Evolutionary conservation across 2,888 invertebrate genomes (phyloP), one percentile per base, ranked within the genome.

Genomic region (Xanthostigma xanthostigma): DNA sequence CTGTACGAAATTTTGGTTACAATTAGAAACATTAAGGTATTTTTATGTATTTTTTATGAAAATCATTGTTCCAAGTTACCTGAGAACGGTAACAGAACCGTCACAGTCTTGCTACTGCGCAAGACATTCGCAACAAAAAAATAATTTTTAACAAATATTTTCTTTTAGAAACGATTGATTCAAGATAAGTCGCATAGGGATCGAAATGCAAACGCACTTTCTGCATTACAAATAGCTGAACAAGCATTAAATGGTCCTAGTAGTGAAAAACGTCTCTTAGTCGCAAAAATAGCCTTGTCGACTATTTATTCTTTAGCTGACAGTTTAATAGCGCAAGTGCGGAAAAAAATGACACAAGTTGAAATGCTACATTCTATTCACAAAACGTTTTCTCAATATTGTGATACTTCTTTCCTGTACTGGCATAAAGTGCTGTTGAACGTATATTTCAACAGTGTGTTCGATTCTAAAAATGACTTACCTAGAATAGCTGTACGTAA

Each of bases 391-490:
- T 67, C 75, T 44, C 66, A 68, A 51, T 71, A 80, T 27, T 82
- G 82, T 63, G 78, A 86, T 62, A 83, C 85, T 57, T 80, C 83
- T 36, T 84, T 87, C 68, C 67, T 92, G 46, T 79, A 84, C 61
- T 89, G 86, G 81, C 89, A 92, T 67, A 78, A 83, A 60, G 77
- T 81, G 54, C 71, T 89, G 46, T 70, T 89, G 46, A 81, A 83
- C 1, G 76, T 84, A 44, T 87, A 89, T 65, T 77, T 90, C 56
- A 75, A 80, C 52, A 81, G 84, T 61, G 70, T 85, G 54, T 78
- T 82, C 54, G 76, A 79, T 52, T 73, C 73, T 51, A 79, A 81
- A 54, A 64, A 75, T 17, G 82, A 85, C 68, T 71, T 79, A 46
- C 68, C 78, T 38, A 75, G 78, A 63, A 66, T 82, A 53, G 69